Evolutionary conservation across 2,888 invertebrate genomes (phyloP).

Genomic region (Margaritifera margaritifera): DNA sequence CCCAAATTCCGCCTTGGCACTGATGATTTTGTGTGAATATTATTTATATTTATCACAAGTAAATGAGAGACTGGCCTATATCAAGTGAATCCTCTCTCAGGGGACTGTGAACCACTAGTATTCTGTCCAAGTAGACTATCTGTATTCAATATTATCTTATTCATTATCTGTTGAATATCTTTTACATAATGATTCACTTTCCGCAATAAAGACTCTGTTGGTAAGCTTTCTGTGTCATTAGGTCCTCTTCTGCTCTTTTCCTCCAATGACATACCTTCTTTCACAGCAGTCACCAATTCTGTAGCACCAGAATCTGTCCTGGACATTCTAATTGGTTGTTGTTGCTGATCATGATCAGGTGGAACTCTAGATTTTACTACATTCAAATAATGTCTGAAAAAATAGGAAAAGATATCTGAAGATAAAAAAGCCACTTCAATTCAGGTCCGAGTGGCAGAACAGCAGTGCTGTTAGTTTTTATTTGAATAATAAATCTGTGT

Average conservation of each 20-base stretch:
- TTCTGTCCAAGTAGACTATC: conserved; percentile 32
- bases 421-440: neutral
- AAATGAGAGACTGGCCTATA: neutral
- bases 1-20: too few relatives aligned
- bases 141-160: conserved; percentile 30
- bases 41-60: neutral
- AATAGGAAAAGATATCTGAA: conserved; percentile 3
- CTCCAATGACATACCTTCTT: conserved; percentile 29
- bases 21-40: too few relatives aligned
- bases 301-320: conserved; percentile 11
- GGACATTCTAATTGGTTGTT: conserved; percentile 33
- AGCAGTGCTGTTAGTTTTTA: too few relatives aligned
- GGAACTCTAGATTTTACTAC: conserved; percentile 42
- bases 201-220: conserved; percentile 47
- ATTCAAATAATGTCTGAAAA: conserved; percentile 44
- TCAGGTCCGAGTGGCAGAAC: too few relatives aligned
- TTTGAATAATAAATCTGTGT: too few relatives aligned
- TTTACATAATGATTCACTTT: conserved; percentile 49
- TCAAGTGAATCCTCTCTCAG: conserved; percentile 26
- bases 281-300: conserved; percentile 25
- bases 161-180: conserved; percentile 30
- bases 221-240: conserved; percentile 32
- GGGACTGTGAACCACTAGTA: conserved; percentile 24
- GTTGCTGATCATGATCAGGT: conserved; percentile 17
- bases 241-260: conserved; percentile 21